Evolutionary conservation across 2,797 vertebrate genomes (phyloP).

Genomic region (Enteromius argenteus): DNA sequence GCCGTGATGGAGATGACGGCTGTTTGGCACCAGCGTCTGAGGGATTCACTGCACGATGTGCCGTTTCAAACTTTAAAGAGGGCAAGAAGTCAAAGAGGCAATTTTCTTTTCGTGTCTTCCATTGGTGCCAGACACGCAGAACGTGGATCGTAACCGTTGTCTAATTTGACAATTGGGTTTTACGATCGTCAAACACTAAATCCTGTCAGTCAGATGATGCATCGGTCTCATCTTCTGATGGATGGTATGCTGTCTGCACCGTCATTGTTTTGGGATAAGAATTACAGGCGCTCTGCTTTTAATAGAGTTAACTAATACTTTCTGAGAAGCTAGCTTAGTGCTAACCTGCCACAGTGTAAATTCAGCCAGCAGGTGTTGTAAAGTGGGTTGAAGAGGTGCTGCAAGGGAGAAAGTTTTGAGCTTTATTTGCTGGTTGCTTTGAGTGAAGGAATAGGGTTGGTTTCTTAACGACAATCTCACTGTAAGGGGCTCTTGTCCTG

Average conservation of each 20-base stretch:
- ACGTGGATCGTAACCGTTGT: slow-evolving; percentile 33
- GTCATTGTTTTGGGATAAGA: slow-evolving; percentile 52
- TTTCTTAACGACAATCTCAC: neutral
- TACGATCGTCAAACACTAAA: slow-evolving; percentile 45
- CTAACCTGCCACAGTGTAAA: slow-evolving; percentile 53
- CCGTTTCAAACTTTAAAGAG: slow-evolving; percentile 5
- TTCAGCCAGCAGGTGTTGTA: slow-evolving; percentile 43
- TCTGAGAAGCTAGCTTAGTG: slow-evolving; percentile 52
- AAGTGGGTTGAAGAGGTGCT: slow-evolving; percentile 21
- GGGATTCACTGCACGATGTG: neutral
- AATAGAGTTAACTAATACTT: slow-evolving; percentile 53
- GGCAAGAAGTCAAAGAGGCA: slow-evolving; percentile 20
- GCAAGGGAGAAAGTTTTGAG: slow-evolving; percentile 3
- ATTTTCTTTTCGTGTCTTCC: slow-evolving; percentile 10
- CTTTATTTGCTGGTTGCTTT: slow-evolving; percentile 18
- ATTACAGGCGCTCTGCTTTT: slow-evolving; percentile 48
- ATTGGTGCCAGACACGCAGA: slow-evolving; percentile 26
- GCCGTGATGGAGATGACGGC: slow-evolving; percentile 65
- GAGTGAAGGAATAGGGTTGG: neutral
- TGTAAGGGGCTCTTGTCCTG: neutral
- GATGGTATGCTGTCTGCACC: slow-evolving; percentile 37
- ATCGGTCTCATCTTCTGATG: slow-evolving; percentile 25
- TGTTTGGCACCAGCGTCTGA: slow-evolving; percentile 63
- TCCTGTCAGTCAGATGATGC: slow-evolving; percentile 26
- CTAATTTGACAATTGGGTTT: slow-evolving; percentile 50